phyloP scores from a whole-genome alignment of 2,113 vertebrate species.

The Etia nguti region DNA sequence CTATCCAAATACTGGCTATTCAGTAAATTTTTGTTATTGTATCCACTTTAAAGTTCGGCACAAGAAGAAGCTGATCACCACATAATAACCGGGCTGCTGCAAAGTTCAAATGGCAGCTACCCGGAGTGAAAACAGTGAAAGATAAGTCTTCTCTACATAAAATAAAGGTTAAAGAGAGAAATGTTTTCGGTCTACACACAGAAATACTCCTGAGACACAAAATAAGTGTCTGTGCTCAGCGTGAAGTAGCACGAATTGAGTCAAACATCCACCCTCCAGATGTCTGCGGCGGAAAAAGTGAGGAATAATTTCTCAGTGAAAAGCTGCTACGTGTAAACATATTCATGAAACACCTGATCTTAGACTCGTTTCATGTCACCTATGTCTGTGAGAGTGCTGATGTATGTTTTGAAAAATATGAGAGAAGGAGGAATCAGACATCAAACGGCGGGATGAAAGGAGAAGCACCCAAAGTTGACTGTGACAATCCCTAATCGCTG shows the following conservation, averaged over 20 bases:
- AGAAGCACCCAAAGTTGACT: slow-evolving; percentile 30
- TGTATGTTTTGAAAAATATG: slow-evolving; percentile 4
- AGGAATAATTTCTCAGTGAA: slow-evolving; percentile 1
- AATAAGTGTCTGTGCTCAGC: not conserved
- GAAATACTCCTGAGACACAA: not conserved
- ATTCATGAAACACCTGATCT: slow-evolving; percentile 63
- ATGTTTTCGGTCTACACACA: not conserved
- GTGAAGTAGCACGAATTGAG: slow-evolving; percentile 50
- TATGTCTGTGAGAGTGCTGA: not conserved
- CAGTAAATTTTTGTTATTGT: not conserved
- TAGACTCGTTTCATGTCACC: slow-evolving; percentile 48
- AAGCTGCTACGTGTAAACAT: slow-evolving; percentile 21
- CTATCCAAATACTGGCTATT: not conserved
- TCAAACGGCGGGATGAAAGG: slow-evolving; percentile 28
- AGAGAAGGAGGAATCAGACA: slow-evolving; percentile 25
- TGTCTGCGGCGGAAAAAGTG: not conserved
- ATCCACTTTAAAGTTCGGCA: not conserved
- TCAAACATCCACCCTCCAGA: slow-evolving; percentile 29
- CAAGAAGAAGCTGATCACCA: not conserved
- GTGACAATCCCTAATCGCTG: slow-evolving; percentile 38
- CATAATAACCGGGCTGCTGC: not conserved
- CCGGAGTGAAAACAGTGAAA: not conserved
- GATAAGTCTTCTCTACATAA: not conserved
- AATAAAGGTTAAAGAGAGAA: not conserved
- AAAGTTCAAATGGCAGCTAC: not conserved